Evolutionary conservation across 1,140 invertebrate species (phyloP).

Genomic region (Drosophila teissieri): DNA sequence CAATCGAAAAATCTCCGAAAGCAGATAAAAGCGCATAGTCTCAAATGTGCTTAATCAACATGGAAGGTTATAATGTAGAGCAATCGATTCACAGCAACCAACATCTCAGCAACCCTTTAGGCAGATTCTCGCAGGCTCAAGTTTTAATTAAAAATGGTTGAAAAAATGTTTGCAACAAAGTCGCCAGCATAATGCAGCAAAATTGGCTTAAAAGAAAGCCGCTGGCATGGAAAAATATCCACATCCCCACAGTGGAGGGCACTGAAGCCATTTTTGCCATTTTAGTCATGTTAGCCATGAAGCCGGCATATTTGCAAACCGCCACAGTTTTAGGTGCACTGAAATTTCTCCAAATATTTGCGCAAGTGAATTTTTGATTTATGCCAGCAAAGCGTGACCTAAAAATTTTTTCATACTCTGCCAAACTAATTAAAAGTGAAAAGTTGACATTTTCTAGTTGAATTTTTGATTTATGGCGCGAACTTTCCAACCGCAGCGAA

Average conservation of each 20-base stretch:
- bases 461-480: constrained; percentile 74
- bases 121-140: not conserved
- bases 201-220: constrained; percentile 11
- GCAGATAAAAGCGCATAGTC: not conserved
- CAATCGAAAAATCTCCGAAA: not conserved
- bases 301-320: constrained; percentile 27
- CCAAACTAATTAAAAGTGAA: constrained; percentile 81
- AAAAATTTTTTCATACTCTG: constrained; percentile 60
- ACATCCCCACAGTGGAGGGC: constrained; percentile 2
- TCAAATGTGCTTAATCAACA: not conserved
- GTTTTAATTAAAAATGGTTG: constrained; percentile 9
- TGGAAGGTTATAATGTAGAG: not conserved
- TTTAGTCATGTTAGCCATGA: no score
- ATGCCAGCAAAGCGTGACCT: constrained; percentile 64
- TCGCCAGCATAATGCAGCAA: constrained; percentile 33
- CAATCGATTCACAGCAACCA: not conserved
- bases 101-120: not conserved
- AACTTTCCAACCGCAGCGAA: constrained; percentile 63
- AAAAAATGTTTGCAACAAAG: not conserved
- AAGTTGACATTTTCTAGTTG: constrained; percentile 75
- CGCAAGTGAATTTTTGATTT: constrained; percentile 75
- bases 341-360: constrained; percentile 66
- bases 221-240: constrained; percentile 8
- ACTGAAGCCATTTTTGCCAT: constrained; percentile 16
- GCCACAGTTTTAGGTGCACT: constrained; percentile 57